phyloP scores from a whole-genome alignment of 2,113 vertebrate genomes.

The Anser brachyrhynchus region DNA sequence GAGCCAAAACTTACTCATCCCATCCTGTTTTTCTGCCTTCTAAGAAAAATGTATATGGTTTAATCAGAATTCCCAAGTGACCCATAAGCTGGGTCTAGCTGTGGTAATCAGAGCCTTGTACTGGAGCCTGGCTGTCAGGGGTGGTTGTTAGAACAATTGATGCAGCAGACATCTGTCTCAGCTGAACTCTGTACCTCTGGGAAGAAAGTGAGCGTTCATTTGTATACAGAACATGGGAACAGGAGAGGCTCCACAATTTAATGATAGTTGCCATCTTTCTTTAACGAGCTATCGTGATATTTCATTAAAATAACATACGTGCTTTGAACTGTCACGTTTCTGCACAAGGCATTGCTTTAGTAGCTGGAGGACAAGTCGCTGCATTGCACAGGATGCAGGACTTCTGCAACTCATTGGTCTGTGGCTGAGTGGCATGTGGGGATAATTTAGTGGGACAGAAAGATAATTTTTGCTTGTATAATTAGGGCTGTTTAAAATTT shows the following conservation, averaged over 20 bases:
- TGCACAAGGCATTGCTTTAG: background rate
- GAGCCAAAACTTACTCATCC: conserved; percentile 42
- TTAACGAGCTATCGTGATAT: background rate
- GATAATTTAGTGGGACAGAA: background rate
- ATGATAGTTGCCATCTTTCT: background rate
- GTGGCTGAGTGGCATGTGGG: background rate
- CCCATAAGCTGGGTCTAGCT: conserved; percentile 14
- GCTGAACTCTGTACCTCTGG: conserved; percentile 45
- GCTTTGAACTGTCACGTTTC: background rate
- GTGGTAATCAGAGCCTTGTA: conserved; percentile 34
- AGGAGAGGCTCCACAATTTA: background rate
- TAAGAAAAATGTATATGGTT: conserved; percentile 41
- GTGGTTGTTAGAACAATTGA: conserved; percentile 24
- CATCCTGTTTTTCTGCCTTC: conserved; percentile 32
- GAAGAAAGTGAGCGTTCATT: conserved; percentile 21
- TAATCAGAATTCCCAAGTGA: conserved; percentile 30
- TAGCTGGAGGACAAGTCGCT: background rate
- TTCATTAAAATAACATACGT: background rate
- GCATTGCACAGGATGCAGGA: background rate
- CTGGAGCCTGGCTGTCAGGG: conserved; percentile 47
- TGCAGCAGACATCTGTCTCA: conserved; percentile 53
- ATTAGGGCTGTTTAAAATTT: conserved; percentile 24
- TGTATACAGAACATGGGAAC: background rate
- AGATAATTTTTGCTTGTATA: background rate
- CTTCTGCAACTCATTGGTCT: background rate